Evolutionary conservation across 2,113 vertebrate species (phyloP).

Genomic region (Variabilichromis moorii): DNA sequence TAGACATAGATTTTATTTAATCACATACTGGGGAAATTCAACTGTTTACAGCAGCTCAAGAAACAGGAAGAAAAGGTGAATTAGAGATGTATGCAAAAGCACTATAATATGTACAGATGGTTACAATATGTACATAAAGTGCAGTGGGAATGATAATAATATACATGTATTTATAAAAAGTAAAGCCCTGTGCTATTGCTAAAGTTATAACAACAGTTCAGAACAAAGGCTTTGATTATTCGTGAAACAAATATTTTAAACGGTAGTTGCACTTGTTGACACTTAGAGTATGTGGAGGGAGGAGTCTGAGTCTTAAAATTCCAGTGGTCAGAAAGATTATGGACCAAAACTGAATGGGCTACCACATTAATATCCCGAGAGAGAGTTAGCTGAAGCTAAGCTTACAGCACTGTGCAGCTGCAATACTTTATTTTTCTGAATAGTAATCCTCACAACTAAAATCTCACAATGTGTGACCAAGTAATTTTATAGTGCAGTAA

Average conservation of each 20-base stretch:
- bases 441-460: background rate
- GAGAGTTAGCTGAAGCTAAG: background rate
- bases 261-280: background rate
- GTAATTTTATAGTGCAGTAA: background rate
- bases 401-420: background rate
- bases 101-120: background rate
- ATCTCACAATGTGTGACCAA: background rate
- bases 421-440: background rate
- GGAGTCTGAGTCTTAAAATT: constrained; percentile 21
- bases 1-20: background rate
- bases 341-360: background rate
- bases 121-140: background rate
- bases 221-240: background rate
- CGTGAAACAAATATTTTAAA: background rate
- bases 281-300: background rate
- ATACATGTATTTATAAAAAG: background rate
- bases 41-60: background rate
- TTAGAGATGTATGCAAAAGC: background rate
- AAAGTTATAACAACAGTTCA: background rate
- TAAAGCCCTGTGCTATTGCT: background rate
- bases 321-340: constrained; percentile 25
- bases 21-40: background rate
- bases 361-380: background rate
- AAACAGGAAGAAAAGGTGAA: background rate
- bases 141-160: background rate